Evolutionary conservation across 2,888 invertebrate genomes (phyloP).

Genomic region (Nemapogon koenigi): DNA sequence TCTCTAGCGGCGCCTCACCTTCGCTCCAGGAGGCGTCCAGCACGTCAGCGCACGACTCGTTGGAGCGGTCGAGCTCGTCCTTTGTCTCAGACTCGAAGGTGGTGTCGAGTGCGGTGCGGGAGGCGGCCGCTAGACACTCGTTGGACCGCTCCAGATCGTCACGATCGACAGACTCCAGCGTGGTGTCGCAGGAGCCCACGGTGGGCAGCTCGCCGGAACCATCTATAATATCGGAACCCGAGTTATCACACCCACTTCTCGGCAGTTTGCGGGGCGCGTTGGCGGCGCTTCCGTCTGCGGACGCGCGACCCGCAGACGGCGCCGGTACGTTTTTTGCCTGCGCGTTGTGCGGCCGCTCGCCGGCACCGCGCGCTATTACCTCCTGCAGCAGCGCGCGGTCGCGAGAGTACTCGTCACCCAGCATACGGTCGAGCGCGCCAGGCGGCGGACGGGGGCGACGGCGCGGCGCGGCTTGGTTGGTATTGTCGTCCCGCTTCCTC

Average conservation of each 20-base stretch:
- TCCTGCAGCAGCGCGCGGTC: conserved; percentile 62
- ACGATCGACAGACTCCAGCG: conserved; percentile 22
- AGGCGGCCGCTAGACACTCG: conserved; percentile 48
- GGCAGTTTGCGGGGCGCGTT: conserved; percentile 29
- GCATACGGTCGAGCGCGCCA: conserved; percentile 31
- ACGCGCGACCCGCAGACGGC: conserved; percentile 73
- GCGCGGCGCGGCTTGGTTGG: conserved; percentile 21
- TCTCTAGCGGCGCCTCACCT: conserved; percentile 17
- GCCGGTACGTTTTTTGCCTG: conserved; percentile 76
- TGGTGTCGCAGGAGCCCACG: conserved; percentile 23
- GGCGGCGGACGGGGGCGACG: conserved; percentile 16
- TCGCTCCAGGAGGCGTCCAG: conserved; percentile 48
- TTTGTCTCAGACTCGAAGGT: conserved; percentile 19
- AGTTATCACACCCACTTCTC: conserved; percentile 51
- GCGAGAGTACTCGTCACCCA: conserved; percentile 29
- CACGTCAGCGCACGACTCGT: conserved; percentile 53
- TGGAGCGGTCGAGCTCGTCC: conserved; percentile 46
- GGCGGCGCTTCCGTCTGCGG: conserved; percentile 45
- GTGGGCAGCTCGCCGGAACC: conserved; percentile 23
- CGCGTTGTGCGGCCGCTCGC: conserved; percentile 19
- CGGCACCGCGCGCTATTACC: conserved; percentile 68
- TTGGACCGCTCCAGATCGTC: conserved; percentile 31
- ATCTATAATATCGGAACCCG: neutral
- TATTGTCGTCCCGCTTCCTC: conserved; percentile 30
- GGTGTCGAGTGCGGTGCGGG: conserved; percentile 38